Evolutionary conservation across 2,888 invertebrate species (phyloP).

Genomic region (Cosmia pyralina): DNA sequence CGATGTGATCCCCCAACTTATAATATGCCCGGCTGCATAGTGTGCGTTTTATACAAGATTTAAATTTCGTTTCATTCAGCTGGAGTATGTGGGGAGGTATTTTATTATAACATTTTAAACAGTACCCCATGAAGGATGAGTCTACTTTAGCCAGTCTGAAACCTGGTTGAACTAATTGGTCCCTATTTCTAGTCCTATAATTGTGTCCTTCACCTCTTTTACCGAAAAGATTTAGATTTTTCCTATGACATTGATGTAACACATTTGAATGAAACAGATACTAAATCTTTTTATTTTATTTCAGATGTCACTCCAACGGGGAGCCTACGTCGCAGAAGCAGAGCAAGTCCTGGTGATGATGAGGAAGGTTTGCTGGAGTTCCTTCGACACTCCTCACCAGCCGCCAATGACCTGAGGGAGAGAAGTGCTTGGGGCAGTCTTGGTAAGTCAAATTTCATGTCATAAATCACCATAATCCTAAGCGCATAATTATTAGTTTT

Average conservation of each 20-base stretch:
- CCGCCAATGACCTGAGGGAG: conserved; percentile 93
- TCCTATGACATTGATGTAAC: not conserved
- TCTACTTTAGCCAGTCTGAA: no score
- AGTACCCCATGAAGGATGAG: no score
- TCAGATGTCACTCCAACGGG: conserved; percentile 97
- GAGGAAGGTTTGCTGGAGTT: conserved; percentile 97
- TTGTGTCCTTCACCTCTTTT: no score
- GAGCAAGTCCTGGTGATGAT: conserved; percentile 94
- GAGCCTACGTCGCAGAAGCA: conserved; percentile 94
- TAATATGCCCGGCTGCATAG: no score
- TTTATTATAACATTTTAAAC: no score
- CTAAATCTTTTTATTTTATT: conserved; percentile 1
- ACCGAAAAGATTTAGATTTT: no score
- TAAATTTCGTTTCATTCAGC: no score
- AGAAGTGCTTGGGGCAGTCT: conserved; percentile 96
- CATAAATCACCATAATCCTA: not conserved
- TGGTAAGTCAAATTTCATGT: conserved; percentile 84
- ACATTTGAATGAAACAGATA: not conserved
- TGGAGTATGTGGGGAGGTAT: no score
- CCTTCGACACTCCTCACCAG: conserved; percentile 92
- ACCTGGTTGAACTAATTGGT: no score
- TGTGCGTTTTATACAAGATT: no score
- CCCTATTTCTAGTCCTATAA: no score
- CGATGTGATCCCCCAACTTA: no score
- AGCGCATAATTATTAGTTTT: not conserved